Evolutionary conservation across 2,888 invertebrate genomes (phyloP).

Genomic region (Xestia sexstrigata): DNA sequence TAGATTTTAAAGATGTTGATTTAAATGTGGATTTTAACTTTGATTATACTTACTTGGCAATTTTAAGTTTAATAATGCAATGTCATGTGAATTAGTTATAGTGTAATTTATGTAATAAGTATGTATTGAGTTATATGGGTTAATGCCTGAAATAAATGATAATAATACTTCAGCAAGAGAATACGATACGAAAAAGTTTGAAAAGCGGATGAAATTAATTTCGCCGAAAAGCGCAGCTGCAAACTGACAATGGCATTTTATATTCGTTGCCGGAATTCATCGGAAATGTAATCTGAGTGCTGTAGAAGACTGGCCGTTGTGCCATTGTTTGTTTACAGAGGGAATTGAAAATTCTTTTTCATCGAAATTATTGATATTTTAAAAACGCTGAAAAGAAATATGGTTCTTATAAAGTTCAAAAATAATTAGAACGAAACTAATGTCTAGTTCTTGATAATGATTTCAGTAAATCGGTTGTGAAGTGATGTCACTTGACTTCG

Average conservation of each 20-base stretch:
- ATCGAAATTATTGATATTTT: too few relatives aligned
- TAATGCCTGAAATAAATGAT: too few relatives aligned
- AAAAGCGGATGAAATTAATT: slow-evolving; percentile 13
- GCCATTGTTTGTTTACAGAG: background rate
- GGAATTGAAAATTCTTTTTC: background rate
- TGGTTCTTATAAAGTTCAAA: background rate
- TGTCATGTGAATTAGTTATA: too few relatives aligned
- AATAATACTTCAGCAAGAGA: background rate
- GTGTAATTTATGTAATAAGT: too few relatives aligned
- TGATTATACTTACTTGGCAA: too few relatives aligned
- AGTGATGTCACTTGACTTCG: background rate
- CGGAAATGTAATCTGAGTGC: slow-evolving; percentile 6
- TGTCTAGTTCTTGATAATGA: background rate
- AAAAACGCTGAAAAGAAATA: too few relatives aligned
- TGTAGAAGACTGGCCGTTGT: background rate
- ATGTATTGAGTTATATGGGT: too few relatives aligned
- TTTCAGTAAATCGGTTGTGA: background rate
- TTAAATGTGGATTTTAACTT: too few relatives aligned
- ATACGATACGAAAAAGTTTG: background rate
- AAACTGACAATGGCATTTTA: slow-evolving; percentile 8
- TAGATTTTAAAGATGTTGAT: too few relatives aligned
- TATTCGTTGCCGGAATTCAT: slow-evolving; percentile 14
- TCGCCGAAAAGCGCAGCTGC: background rate
- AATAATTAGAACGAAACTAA: background rate
- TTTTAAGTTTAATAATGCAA: too few relatives aligned